phyloP scores from a whole-genome alignment of 2,113 vertebrate genomes.

The Pluvialis apricaria region DNA sequence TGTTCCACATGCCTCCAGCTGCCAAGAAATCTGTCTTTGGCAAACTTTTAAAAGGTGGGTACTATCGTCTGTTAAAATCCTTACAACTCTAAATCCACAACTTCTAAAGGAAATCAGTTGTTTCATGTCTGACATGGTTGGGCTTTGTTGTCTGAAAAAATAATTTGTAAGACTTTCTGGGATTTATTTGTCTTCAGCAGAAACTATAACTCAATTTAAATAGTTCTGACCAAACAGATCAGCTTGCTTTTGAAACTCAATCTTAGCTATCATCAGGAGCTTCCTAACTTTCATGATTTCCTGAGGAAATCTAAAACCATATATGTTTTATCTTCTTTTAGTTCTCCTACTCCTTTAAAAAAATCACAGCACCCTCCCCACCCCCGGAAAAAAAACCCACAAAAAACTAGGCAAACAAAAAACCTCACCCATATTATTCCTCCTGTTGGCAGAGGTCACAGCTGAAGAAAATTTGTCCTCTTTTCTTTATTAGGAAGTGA shows the following conservation, averaged over 20 bases:
- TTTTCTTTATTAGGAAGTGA: neutral
- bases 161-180: neutral
- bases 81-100: neutral
- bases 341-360: neutral
- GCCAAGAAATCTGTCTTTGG: neutral
- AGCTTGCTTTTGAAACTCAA: neutral
- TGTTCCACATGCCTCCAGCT: neutral
- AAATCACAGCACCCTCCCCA: fast-evolving
- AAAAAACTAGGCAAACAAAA: neutral
- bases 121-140: neutral
- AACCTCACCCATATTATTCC: neutral
- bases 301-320: neutral
- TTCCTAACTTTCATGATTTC: neutral
- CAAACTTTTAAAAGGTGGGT: neutral
- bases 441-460: neutral
- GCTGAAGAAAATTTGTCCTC: neutral
- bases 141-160: neutral
- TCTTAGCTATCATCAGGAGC: neutral
- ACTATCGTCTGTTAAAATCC: neutral
- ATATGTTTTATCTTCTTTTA: neutral
- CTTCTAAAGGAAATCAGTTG: neutral
- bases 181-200: neutral
- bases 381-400: fast-evolving
- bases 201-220: neutral
- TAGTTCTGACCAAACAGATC: neutral